Base-by-base conservation (phyloP, 2,113 vertebrate species). In the Lethenteron reissneri region DNA sequence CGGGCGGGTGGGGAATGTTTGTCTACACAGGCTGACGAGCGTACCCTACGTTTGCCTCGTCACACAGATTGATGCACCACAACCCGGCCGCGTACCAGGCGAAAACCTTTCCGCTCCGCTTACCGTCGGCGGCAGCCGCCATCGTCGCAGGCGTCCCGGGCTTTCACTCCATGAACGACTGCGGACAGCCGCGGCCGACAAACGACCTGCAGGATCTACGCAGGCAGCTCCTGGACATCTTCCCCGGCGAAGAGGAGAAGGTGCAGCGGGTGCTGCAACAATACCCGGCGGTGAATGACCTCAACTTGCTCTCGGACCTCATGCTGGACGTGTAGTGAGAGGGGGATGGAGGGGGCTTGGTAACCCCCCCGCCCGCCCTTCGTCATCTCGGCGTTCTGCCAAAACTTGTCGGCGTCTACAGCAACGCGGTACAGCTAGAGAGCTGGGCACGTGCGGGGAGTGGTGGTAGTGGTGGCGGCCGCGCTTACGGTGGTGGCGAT, bases 251-350 rank as follows among this genome's bases (percentile, higher is more conserved):
- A 78, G 82, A 87, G 70, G 79, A 78, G 73, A 78, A 80, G 73
- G 83, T 91, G 72, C 81, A 82, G 17, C 81, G 85, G 76, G 81
- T 84, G 56, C 81, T 91, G 25, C 83, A 85, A 77, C 77, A 78
- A 57, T 79, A 88, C 72, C 81, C 83, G 0, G 68, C 73, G 3
- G 78, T 83, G 74, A 81, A 74, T 2, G 84, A 89, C 77, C 77
- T 88, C 56, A 88, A 86, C 19, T 76, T 81, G 2, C 82, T 91
- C 57, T 86, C 87, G 0, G 78, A 82, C 70, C 78, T 82, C 14
- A 78, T 91, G 12, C 76, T 89, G 72, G 79, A 84, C 71, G 78
- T 84, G 64, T 77, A 77, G 62, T n/a, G 19, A 19, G 62, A 19
- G 19, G 15, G 62, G 62, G 62, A 7, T 68, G 62, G 62, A 19